Evolutionary conservation across 2,888 invertebrate genomes (phyloP), one percentile per base, ranked within the genome.

Genomic region (Notodonta dromedarius): DNA sequence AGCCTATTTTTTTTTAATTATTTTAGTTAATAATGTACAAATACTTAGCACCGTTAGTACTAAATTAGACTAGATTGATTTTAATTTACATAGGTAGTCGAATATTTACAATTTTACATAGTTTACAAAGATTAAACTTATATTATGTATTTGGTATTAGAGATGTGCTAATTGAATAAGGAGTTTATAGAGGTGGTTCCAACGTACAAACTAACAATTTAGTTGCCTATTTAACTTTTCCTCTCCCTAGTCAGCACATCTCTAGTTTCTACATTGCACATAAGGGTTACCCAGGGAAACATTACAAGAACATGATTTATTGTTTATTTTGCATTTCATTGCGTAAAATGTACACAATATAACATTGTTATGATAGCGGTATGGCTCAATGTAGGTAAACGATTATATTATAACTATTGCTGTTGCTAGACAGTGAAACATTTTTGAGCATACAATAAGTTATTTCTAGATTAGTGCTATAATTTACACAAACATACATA

Each of bases 11-110:
- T 73, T 73, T 79, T 69, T 74, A 72, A 63, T 76, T 76, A 72
- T 71, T 67, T 65, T 66, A 73, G 46, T 76, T 79, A 77, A 76
- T 81, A 80, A 86, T 86, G 77, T 92, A 92, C 91, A 92, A 80
- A 54, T 87, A 83, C 93, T 93, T 92, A 93, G 93, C 93, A 93
- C 93, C 93, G 86, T 90, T 91, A 93, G 85, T 87, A 82, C 91
- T 93, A 93, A 90, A 73, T 92, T 89, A 93, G 93, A 93, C 93
- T 93, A 93, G 93, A 93, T 76, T 84, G 84, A 52, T 53, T 78
- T 83, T 81, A 79, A 84, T 81, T 83, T 85, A 86, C 78, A 74
- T 83, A n/a, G n/a, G n/a, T n/a, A 63, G 56, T 59, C 59, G 63
- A 65, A 70, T 88, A 87, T 88, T 74, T 86, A 88, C 84, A 84